These are phyloP conservation scores for Telmatherina bonti DNA, from an alignment of 2,797 vertebrate genomes.

Conservation along the genomic window DNA sequence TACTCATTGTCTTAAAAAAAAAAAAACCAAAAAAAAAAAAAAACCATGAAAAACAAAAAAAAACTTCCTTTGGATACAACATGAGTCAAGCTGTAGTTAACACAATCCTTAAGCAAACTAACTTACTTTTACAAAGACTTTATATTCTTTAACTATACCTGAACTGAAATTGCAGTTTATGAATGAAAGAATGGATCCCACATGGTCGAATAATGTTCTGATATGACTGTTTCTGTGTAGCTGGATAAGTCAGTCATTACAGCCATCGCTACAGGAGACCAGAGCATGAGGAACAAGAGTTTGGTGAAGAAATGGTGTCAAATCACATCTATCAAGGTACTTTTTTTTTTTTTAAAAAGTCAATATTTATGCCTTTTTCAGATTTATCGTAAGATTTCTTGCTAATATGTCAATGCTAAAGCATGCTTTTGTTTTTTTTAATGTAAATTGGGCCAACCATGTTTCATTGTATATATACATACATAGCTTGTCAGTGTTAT, in stretches of 20 bases:
- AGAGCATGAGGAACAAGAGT: conserved; percentile 50
- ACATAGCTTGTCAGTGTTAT: too few relatives aligned
- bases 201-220: not conserved
- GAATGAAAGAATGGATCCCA: not conserved
- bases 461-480: too few relatives aligned
- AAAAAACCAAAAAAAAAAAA: not conserved
- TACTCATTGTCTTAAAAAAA: too few relatives aligned
- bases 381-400: not conserved
- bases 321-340: conserved; percentile 1
- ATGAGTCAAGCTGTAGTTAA: not conserved
- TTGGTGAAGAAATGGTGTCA: conserved; percentile 62
- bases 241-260: conserved; percentile 54
- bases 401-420: not conserved
- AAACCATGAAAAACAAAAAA: too few relatives aligned
- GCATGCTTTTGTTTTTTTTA: too few relatives aligned
- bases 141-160: not conserved
- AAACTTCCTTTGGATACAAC: not conserved
- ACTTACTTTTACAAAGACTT: not conserved
- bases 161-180: not conserved
- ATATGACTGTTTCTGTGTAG: conserved; percentile 16
- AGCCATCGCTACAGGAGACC: conserved; percentile 45
- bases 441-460: too few relatives aligned
- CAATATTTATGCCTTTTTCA: not conserved
- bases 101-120: not conserved
- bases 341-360: too few relatives aligned